Base-by-base conservation (phyloP, 2,113 vertebrate species). In the Poeciliopsis occidentalis region DNA sequence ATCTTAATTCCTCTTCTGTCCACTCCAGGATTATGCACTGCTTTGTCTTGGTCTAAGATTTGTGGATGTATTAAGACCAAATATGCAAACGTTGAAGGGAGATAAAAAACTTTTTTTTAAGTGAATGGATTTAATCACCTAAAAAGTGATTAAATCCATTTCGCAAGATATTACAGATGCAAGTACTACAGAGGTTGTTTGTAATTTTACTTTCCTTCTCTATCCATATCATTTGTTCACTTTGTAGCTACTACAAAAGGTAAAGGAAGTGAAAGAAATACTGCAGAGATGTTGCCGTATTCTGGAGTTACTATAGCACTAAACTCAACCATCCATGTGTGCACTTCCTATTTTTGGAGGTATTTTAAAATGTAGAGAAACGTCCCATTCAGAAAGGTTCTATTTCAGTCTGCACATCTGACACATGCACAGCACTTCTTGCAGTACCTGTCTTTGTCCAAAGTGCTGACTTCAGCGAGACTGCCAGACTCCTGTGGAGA, bases 391-490 rank as follows among this genome's bases (percentile, higher is more conserved):
- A 71, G 63, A 54, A 24, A 27, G 64, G 12, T 37, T 69, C 27
- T 22, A 4, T 72, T 61, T 54, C 26, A 47, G 4, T 61, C 47
- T 63, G 44, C 70, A 67, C 3, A 22, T 62, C 12, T 54, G 24
- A 57, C 41, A 63, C 54, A 66, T 24, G 29, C 34, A 73, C 62
- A 15, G 1, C 27, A 5, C 12, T 61, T 30, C 12, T 1, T 68
- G 44, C 69, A 64, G n/a, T 39, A 34, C 76, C 75, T 78, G 71
- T 76, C 81, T 73, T 70, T 63, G 39, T 19, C 51, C 54, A 82
- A 85, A 85, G 26, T 86, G 89, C 87, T 90, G 86, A 89, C 83
- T 78, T 85, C 57, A 85, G 87, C 87, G 41, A 73, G 74, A 86
- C 79, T 80, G 24, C 32, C 65, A 12, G 80, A 76, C 85, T 89